Percentiles rank a stretch among this genome's conserved stretches.
These are phyloP conservation scores for Sylvia borin DNA, from an alignment of 2,797 vertebrate species.

Conservation along the genomic window DNA sequence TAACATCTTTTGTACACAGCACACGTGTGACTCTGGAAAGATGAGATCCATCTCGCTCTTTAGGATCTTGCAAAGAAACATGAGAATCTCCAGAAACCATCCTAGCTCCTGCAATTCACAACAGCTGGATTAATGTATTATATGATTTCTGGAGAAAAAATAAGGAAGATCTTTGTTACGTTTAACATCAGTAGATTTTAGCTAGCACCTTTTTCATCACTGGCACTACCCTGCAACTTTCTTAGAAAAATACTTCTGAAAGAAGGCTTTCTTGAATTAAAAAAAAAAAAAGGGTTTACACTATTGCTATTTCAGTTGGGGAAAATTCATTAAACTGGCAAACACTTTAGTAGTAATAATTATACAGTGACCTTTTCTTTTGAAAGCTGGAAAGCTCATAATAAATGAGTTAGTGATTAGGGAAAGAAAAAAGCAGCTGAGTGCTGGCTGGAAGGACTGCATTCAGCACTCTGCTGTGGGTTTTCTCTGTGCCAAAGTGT, in stretches of 20 bases:
- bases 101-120: background rate
- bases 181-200: background rate
- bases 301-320: background rate
- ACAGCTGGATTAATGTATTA: background rate
- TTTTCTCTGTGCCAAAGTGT: background rate
- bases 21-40: background rate
- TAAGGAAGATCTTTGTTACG: background rate
- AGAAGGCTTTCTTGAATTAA: background rate
- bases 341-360: background rate
- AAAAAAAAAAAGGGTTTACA: background rate
- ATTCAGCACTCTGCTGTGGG: background rate
- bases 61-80: background rate
- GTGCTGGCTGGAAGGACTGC: background rate
- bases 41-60: background rate
- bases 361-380: conserved; percentile 28
- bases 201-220: background rate
- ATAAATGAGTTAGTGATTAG: background rate
- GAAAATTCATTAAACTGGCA: background rate
- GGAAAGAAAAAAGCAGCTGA: background rate
- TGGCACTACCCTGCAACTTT: background rate
- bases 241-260: background rate
- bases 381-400: conserved; percentile 10
- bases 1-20: background rate
- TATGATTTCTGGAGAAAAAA: accelerated
- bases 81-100: background rate